Conservation (phyloP, 2,888 invertebrate species). For the Ochropacha duplaris region DNA sequence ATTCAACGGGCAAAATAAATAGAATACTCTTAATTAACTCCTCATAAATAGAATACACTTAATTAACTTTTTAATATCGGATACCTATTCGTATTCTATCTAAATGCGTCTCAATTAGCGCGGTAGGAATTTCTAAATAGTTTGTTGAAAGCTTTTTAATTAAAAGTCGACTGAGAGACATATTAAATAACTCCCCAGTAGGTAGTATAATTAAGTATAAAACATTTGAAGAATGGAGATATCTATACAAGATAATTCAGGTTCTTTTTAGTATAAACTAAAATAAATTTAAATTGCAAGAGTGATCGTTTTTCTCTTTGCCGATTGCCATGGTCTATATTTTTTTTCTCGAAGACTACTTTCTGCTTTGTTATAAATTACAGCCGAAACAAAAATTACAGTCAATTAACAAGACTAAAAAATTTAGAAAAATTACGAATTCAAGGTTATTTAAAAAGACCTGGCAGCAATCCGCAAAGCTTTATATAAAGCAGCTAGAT, state of each 20-base stretch:
- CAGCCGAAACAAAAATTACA: neutral
- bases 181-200: slow-evolving; percentile 32
- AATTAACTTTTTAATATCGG: slow-evolving; percentile 29
- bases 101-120: slow-evolving; percentile 35
- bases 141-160: slow-evolving; percentile 44
- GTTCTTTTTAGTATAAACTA: too few relatives aligned
- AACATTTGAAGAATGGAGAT: slow-evolving; percentile 6
- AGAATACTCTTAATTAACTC: slow-evolving; percentile 31
- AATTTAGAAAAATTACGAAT: neutral
- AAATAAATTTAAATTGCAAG: too few relatives aligned
- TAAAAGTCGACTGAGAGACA: slow-evolving; percentile 26
- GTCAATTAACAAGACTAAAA: neutral
- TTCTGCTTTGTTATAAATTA: too few relatives aligned
- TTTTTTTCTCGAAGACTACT: too few relatives aligned
- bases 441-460: neutral
- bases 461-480: neutral
- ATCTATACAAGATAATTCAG: neutral
- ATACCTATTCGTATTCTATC: slow-evolving; percentile 23
- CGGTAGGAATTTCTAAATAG: slow-evolving; percentile 36
- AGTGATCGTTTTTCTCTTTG: too few relatives aligned
- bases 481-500: slow-evolving; percentile 16
- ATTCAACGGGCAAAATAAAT: slow-evolving; percentile 13
- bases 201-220: slow-evolving; percentile 27
- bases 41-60: too few relatives aligned
- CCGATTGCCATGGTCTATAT: too few relatives aligned